phyloP scores from a whole-genome alignment of 2,797 vertebrate species.

The Thripadectes ignobilis region DNA sequence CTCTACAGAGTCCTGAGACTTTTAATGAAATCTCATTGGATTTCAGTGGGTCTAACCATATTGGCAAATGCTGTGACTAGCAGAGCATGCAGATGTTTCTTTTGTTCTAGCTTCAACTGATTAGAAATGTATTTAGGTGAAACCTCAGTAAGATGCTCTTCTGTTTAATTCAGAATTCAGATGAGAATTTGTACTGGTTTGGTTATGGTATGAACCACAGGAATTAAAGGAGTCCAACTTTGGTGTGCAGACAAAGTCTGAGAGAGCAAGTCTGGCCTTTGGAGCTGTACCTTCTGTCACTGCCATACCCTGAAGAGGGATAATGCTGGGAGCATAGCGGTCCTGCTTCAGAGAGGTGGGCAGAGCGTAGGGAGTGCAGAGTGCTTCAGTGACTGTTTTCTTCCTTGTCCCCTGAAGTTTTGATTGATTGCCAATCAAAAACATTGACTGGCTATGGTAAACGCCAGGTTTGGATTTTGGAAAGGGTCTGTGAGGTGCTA shows the following conservation, averaged over 20 bases:
- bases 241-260: neutral
- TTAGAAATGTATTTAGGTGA: neutral
- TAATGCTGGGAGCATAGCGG: fast-evolving
- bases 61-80: neutral
- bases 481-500: neutral
- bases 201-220: neutral
- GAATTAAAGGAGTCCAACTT: neutral
- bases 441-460: neutral
- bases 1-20: neutral
- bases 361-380: neutral
- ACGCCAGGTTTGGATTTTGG: neutral
- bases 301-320: neutral
- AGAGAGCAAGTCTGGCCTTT: neutral
- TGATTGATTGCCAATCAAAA: neutral
- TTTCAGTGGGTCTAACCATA: neutral
- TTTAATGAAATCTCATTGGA: neutral
- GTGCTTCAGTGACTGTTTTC: neutral
- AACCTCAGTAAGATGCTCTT: neutral
- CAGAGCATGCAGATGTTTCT: neutral
- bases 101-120: neutral
- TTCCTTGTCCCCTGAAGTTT: neutral
- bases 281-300: neutral
- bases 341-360: neutral
- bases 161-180: neutral
- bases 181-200: neutral